Conservation (phyloP, 2,797 vertebrate genomes). For the Allobates femoralis region DNA sequence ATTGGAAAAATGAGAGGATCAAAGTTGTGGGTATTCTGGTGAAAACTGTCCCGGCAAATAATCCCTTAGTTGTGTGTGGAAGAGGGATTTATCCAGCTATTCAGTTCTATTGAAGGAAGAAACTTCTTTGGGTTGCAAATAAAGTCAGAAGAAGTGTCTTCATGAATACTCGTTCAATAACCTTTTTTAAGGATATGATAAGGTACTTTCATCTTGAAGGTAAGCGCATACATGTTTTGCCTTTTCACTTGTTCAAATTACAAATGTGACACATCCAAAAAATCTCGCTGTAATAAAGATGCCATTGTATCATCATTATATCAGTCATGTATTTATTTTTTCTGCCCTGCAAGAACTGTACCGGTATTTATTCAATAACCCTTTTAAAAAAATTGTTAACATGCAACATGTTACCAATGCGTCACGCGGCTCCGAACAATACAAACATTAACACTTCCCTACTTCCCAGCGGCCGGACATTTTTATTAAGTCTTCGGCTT, state of each 20-base stretch:
- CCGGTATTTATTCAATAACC: conserved; percentile 2
- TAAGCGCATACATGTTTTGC: not conserved
- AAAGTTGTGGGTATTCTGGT: not conserved
- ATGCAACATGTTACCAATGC: not conserved
- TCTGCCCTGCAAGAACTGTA: not conserved
- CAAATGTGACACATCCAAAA: not conserved
- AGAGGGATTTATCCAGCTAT: not conserved
- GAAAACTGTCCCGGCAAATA: not conserved
- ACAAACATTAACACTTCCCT: not conserved
- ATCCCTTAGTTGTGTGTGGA: not conserved
- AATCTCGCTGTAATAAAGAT: not conserved
- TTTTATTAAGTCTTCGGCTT: not conserved
- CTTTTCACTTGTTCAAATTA: not conserved
- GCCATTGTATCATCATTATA: not conserved
- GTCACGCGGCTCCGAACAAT: not conserved
- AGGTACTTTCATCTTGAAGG: conserved; percentile 6
- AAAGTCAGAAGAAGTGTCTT: not conserved
- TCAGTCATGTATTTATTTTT: not conserved
- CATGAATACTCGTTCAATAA: not conserved
- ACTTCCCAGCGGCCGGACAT: not conserved
- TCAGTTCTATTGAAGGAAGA: not conserved
- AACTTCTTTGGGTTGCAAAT: not conserved
- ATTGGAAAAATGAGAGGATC: not conserved
- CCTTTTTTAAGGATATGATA: not conserved
- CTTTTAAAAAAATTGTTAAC: not conserved